Conservation (phyloP, 1,140 invertebrate species). For the Lasioglossum baleicum region DNA sequence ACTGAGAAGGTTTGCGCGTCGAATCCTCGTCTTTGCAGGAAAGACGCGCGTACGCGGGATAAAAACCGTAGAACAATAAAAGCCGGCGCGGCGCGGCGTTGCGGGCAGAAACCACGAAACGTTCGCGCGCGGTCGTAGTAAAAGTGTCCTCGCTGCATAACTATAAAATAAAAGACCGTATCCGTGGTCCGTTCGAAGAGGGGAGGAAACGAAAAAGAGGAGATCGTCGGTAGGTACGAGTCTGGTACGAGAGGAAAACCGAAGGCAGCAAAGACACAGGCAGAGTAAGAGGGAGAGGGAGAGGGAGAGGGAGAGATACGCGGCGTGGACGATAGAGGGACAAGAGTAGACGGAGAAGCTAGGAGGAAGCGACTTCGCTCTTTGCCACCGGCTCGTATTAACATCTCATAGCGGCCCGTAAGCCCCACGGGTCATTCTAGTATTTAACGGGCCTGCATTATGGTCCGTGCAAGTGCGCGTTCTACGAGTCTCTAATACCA, state of each 20-base stretch:
- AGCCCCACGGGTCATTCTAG: slow-evolving; percentile 64
- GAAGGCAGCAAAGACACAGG: background rate
- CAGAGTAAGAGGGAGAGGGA: background rate
- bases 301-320: background rate
- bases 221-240: slow-evolving; percentile 1
- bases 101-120: slow-evolving; percentile 61
- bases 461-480: slow-evolving; percentile 36
- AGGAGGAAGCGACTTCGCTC: slow-evolving; percentile 36
- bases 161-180: slow-evolving; percentile 73
- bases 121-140: slow-evolving; percentile 63
- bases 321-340: background rate
- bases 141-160: slow-evolving; percentile 75
- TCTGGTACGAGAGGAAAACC: slow-evolving; percentile 18
- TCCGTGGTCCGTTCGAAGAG: slow-evolving; percentile 18
- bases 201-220: slow-evolving; percentile 14
- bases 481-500: slow-evolving; percentile 39
- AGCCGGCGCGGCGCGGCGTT: slow-evolving; percentile 48
- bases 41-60: slow-evolving; percentile 29
- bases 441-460: slow-evolving; percentile 70
- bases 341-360: background rate
- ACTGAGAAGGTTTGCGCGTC: no score
- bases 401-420: slow-evolving; percentile 65
- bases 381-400: slow-evolving; percentile 63
- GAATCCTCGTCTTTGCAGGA: no score
- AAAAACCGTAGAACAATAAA: slow-evolving; percentile 70